phyloP scores from a whole-genome alignment of 2,113 vertebrate genomes.

The Malurus alboscapulatus region DNA sequence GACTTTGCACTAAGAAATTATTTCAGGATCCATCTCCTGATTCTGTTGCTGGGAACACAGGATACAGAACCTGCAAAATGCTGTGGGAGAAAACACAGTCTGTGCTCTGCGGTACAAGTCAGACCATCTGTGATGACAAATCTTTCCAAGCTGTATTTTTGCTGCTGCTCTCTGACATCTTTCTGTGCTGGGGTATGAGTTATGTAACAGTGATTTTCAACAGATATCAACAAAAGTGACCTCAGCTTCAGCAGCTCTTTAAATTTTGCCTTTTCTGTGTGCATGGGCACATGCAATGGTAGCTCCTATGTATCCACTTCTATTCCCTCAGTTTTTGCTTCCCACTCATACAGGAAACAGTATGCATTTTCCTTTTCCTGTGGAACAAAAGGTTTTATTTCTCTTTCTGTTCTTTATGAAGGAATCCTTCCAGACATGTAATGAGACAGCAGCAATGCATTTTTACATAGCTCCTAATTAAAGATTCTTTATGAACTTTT shows the following conservation, averaged over 20 bases:
- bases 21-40: not conserved
- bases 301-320: not conserved
- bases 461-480: not conserved
- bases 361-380: not conserved
- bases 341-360: not conserved
- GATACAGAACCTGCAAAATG: not conserved
- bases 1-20: not conserved
- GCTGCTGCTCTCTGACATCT: not conserved
- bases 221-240: not conserved
- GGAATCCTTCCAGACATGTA: not conserved
- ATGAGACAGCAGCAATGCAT: not conserved
- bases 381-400: not conserved
- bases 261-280: not conserved
- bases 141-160: constrained; percentile 4
- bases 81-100: not conserved
- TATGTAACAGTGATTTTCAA: not conserved
- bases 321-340: not conserved
- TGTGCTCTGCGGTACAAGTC: not conserved
- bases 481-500: not conserved
- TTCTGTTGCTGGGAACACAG: not conserved
- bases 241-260: not conserved
- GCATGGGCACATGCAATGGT: not conserved
- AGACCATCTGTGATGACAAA: constrained; percentile 20
- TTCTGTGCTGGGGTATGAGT: not conserved
- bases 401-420: not conserved